A percentile compares a stretch with the other conserved stretches of the same genome.
Conservation (phyloP, 2,797 vertebrate genomes). For the Eutrigla gurnardus region DNA sequence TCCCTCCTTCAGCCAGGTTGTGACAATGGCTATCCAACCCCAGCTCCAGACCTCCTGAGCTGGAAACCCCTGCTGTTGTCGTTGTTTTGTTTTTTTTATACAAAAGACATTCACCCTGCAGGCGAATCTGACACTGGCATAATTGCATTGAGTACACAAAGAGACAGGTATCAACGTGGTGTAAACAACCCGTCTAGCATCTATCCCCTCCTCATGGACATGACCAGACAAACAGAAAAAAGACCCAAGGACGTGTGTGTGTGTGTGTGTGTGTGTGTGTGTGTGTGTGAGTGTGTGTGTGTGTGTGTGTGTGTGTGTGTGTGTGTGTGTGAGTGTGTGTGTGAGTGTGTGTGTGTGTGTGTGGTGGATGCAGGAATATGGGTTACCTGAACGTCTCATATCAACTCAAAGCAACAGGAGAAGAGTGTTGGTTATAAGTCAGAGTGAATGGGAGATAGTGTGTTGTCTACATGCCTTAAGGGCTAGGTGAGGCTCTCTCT, state of each 20-base stretch:
- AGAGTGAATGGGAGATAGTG: constrained; percentile 3
- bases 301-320: not conserved
- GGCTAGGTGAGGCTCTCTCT: constrained; percentile 57
- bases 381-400: not conserved
- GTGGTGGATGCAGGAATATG: not conserved
- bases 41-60: constrained; percentile 38
- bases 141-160: constrained; percentile 55
- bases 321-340: not conserved
- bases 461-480: constrained; percentile 44
- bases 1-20: constrained; percentile 9
- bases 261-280: not conserved
- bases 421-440: not conserved
- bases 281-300: not conserved
- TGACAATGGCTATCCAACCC: constrained; percentile 33
- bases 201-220: not conserved
- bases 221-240: not conserved
- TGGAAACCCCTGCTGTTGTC: constrained; percentile 6
- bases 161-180: constrained; percentile 28
- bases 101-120: constrained; percentile 33
- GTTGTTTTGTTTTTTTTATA: too few species aligned
- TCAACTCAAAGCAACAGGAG: constrained; percentile 10
- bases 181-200: constrained; percentile 39
- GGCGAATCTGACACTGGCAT: constrained; percentile 58
- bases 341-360: too few species aligned
- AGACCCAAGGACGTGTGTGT: not conserved